A percentile compares a stretch with the other conserved stretches of the same genome.
Evolutionary conservation across 2,888 invertebrate species (phyloP).

Genomic region (Scaptomyza polygonia): DNA sequence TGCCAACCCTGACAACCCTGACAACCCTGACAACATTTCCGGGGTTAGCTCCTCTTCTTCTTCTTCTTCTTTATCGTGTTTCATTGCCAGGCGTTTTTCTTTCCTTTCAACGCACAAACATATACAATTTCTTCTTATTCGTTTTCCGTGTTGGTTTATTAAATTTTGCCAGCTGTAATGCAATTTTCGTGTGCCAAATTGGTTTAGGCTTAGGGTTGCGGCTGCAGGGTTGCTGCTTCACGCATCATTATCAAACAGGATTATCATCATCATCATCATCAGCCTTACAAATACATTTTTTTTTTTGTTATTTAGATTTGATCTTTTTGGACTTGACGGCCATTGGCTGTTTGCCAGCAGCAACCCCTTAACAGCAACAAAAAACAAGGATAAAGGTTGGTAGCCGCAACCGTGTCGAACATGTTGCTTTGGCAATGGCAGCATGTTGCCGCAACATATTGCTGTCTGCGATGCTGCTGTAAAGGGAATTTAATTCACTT

Average conservation of each 20-base stretch:
- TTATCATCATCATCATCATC: constrained; percentile 25
- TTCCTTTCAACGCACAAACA: constrained; percentile 10
- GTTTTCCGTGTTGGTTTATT: constrained; percentile 60
- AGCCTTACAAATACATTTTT: constrained; percentile 15
- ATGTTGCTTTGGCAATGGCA: constrained; percentile 15
- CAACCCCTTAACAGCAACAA: constrained; percentile 34
- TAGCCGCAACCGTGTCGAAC: constrained; percentile 8
- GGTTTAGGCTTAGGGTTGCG: constrained; percentile 66
- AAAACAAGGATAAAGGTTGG: not conserved
- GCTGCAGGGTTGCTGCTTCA: constrained; percentile 63
- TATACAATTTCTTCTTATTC: not conserved
- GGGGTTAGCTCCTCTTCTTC: constrained; percentile 18
- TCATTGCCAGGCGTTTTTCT: constrained; percentile 36
- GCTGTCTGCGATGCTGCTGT: constrained; percentile 16
- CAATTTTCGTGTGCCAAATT: constrained; percentile 77
- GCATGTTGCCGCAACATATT: constrained; percentile 57
- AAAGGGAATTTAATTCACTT: constrained; percentile 67
- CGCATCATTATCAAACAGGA: constrained; percentile 36
- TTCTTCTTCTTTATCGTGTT: constrained; percentile 12
- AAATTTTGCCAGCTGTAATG: constrained; percentile 73
- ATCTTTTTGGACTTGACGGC: constrained; percentile 38
- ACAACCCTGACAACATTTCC: constrained; percentile 38
- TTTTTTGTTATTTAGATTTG: constrained; percentile 23
- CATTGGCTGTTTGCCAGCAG: constrained; percentile 52
- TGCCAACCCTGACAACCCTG: constrained; percentile 15